Percentiles rank a stretch among this genome's conserved stretches.
Conservation (phyloP, 2,113 vertebrate genomes). For the Hemiprocne comata region DNA sequence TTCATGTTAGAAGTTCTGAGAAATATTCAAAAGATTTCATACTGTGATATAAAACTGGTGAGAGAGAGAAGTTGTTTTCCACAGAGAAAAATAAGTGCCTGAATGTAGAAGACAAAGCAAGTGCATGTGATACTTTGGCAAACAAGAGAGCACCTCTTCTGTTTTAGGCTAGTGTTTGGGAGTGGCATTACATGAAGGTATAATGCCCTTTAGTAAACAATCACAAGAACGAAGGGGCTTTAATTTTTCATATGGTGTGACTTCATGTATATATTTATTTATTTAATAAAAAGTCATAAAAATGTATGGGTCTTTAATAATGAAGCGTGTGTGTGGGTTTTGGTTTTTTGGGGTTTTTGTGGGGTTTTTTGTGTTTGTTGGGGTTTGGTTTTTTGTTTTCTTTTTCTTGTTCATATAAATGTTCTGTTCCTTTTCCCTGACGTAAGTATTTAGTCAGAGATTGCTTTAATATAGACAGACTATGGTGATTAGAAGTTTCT, state of each 20-base stretch:
- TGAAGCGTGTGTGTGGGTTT: background rate
- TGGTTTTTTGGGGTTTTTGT: background rate
- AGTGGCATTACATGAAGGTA: background rate
- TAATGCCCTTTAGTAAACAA: background rate
- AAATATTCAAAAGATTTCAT: background rate
- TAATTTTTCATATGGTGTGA: background rate
- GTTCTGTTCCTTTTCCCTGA: constrained; percentile 19
- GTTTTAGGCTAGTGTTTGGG: background rate
- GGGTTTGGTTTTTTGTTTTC: background rate
- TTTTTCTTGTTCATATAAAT: background rate
- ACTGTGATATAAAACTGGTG: background rate
- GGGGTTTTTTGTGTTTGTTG: background rate
- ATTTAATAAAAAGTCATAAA: background rate
- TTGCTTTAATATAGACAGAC: constrained; percentile 48
- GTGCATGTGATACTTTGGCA: background rate
- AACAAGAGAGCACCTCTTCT: background rate
- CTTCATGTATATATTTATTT: background rate
- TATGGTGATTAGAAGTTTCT: constrained; percentile 60
- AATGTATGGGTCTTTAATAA: background rate
- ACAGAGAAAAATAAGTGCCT: background rate
- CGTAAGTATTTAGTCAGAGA: constrained; percentile 39
- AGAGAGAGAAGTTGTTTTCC: background rate
- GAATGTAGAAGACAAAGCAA: background rate
- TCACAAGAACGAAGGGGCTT: background rate
- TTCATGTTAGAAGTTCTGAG: background rate